A percentile compares a stretch with the other conserved stretches of the same genome.
Evolutionary conservation across 2,113 vertebrate species (phyloP).

Genomic region (Petroica traversi): DNA sequence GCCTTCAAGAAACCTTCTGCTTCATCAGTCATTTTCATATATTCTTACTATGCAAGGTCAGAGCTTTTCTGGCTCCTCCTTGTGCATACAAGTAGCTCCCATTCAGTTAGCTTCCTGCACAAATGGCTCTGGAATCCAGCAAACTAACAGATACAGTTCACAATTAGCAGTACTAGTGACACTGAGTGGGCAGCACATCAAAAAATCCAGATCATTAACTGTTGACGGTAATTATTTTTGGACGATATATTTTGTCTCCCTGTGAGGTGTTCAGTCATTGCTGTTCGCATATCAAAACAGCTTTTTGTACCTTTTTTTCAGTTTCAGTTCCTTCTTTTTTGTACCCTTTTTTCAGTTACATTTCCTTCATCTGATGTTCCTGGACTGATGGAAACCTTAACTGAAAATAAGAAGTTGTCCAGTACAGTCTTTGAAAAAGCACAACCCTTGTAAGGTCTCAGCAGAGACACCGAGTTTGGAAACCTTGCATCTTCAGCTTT

Average conservation of each 20-base stretch:
- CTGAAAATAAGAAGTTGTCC: background rate
- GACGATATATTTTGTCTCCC: background rate
- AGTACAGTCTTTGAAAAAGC: background rate
- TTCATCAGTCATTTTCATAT: background rate
- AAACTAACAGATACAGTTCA: background rate
- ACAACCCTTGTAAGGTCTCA: background rate
- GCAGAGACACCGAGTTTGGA: background rate
- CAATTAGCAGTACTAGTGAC: background rate
- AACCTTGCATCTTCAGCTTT: background rate
- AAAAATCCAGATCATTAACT: background rate
- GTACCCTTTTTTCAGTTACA: background rate
- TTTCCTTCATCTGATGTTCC: background rate
- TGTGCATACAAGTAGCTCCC: background rate
- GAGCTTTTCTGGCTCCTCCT: background rate
- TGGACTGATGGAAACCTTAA: background rate
- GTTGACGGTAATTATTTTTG: background rate
- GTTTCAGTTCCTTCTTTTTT: background rate
- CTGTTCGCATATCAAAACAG: background rate
- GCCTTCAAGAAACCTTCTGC: background rate
- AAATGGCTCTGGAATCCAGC: background rate
- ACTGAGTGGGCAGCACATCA: background rate
- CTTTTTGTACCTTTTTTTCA: background rate
- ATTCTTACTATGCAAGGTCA: background rate
- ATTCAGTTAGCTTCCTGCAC: background rate
- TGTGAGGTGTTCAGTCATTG: background rate